These are phyloP conservation scores for Acleris literana DNA, from an alignment of 2,888 invertebrate species.

Conservation along the genomic window DNA sequence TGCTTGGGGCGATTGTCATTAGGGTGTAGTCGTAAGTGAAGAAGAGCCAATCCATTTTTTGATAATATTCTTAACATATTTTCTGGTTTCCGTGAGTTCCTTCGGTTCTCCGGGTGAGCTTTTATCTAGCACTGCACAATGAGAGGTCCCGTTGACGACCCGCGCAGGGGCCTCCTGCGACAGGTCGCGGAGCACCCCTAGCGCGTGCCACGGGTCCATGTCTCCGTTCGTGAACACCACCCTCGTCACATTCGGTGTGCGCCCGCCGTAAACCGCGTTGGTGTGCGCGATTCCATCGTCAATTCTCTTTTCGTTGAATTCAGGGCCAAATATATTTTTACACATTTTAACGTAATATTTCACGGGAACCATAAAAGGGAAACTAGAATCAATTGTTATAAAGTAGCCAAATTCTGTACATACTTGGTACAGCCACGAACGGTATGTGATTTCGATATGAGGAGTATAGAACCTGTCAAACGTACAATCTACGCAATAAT, in stretches of 20 bases:
- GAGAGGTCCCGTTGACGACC: constrained; percentile 60
- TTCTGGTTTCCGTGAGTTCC: constrained; percentile 63
- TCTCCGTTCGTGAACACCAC: constrained; percentile 85
- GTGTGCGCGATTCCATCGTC: constrained; percentile 63
- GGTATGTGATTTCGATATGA: no score
- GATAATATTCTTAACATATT: constrained; percentile 63
- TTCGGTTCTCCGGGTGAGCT: constrained; percentile 55
- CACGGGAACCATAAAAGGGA: constrained; percentile 75
- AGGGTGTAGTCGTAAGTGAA: no score
- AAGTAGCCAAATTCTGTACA: constrained; percentile 91
- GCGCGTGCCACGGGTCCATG: constrained; percentile 83
- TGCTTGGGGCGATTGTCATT: no score
- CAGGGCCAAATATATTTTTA: constrained; percentile 65
- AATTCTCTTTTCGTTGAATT: constrained; percentile 61
- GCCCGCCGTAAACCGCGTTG: constrained; percentile 77
- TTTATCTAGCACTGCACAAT: constrained; percentile 65
- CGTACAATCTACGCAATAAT: no score
- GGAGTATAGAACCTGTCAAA: no score
- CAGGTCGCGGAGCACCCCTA: constrained; percentile 76
- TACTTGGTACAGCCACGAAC: constrained; percentile 85
- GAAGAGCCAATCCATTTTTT: constrained; percentile 59
- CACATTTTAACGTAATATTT: constrained; percentile 71
- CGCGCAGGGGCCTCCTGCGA: constrained; percentile 67
- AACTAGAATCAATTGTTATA: constrained; percentile 85
- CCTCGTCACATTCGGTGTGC: constrained; percentile 73